Base-by-base conservation (phyloP, 30 jellyfish, hydroid and myxozoan genomes). In the Rhopilema esculentum region DNA sequence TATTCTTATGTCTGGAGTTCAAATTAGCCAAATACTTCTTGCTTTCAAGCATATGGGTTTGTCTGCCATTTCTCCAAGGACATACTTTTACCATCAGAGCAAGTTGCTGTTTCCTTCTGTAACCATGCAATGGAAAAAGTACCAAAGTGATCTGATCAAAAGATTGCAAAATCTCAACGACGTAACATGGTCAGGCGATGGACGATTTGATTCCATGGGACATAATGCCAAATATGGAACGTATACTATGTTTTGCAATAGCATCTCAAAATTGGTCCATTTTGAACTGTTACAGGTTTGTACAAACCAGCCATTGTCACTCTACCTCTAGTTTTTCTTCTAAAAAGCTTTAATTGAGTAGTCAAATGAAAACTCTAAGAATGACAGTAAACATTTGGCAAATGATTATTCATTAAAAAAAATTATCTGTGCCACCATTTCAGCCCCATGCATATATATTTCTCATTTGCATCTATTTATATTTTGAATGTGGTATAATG, bases 1-100 rank as follows among this genome's bases (percentile, higher is more conserved):
- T 28, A 72, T 40, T 19, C 31, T 72, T 12, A 33, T 72, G 66
- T 29, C 84, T 40, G 52, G 53, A 40, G 83, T 29, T 15, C 21
- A 26, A 19, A 80, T 80, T n/a, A 80, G 83, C 31, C 27, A 80
- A 66, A 33, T 40, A 33, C 85, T 80, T n/a, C n/a, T n/a, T n/a
- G n/a, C n/a, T n/a, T n/a, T 80, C 51, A 78, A 78, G 61, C 24
- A 78, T 57, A 78, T 78, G 88, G 88, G 88, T 16, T 25, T 78
- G 16, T 78, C 62, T 52, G 61, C 82, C 26, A 78, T 78, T 25
- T 49, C 83, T 22, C 62, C 4, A 8, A 21, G 88, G 28, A 78
- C 88, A 26, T 78, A 49, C 30, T 63, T 63, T 40, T 40, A 40
- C 57, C 57, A 40, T 40, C 57, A 40, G 57, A 40, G 57, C 57